Evolutionary conservation across 2,888 invertebrate species (phyloP).

Genomic region (Trachelus tabidus): DNA sequence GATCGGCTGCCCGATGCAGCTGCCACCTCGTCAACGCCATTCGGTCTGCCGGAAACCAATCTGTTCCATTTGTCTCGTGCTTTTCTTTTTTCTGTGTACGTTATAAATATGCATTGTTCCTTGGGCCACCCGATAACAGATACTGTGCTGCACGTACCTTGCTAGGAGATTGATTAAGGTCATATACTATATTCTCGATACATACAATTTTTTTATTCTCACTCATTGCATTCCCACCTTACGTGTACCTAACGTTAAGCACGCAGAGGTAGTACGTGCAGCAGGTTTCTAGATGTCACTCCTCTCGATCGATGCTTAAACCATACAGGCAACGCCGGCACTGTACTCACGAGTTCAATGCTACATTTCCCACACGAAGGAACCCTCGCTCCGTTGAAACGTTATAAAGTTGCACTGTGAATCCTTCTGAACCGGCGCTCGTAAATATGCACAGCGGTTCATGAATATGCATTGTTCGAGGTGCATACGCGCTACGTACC

Average conservation of each 20-base stretch:
- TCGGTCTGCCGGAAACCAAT: constrained; percentile 51
- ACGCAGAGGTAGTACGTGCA: not conserved
- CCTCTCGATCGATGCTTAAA: not conserved
- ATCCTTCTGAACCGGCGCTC: constrained; percentile 47
- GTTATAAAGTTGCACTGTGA: constrained; percentile 47
- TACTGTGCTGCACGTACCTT: not conserved
- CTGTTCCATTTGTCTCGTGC: constrained; percentile 51
- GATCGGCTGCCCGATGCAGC: constrained; percentile 39
- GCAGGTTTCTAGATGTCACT: not conserved
- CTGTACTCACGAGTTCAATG: not conserved
- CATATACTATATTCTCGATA: not conserved
- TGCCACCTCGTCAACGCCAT: constrained; percentile 39
- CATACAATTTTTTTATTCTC: not conserved
- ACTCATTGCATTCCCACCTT: not conserved
- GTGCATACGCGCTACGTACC: not conserved
- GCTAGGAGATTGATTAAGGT: not conserved
- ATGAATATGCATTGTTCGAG: constrained; percentile 44
- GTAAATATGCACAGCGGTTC: constrained; percentile 48
- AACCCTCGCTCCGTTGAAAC: constrained; percentile 21
- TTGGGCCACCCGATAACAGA: not conserved
- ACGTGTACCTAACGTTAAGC: no score
- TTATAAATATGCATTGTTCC: constrained; percentile 31
- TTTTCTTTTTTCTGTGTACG: constrained; percentile 11
- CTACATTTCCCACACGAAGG: not conserved
- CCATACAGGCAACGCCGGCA: not conserved